phyloP scores from a whole-genome alignment of 2,113 vertebrate species.

The Saccopteryx leptura region DNA sequence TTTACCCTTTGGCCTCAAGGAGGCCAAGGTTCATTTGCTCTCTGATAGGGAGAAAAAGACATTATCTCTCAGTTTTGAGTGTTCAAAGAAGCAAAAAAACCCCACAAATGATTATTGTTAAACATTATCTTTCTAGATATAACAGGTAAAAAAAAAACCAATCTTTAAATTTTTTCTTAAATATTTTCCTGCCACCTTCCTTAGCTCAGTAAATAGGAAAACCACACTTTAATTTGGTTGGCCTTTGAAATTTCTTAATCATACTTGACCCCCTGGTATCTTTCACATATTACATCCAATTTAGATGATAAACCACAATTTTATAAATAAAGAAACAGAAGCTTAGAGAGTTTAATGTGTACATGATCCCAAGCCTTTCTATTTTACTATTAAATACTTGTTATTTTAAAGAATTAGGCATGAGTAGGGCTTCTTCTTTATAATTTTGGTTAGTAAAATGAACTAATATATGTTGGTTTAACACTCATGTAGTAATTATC shows the following conservation, averaged over 20 bases:
- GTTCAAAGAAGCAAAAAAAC: slow-evolving; percentile 35
- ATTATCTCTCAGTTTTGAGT: background rate
- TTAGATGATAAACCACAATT: background rate
- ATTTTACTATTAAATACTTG: slow-evolving; percentile 6
- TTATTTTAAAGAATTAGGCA: background rate
- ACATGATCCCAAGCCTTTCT: background rate
- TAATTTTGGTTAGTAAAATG: slow-evolving; percentile 39
- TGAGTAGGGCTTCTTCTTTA: background rate
- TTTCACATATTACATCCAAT: background rate
- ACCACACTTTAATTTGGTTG: slow-evolving; percentile 31
- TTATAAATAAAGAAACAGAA: background rate
- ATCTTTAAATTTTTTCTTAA: background rate
- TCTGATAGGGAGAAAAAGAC: background rate
- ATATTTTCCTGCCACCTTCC: background rate
- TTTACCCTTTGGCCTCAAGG: background rate
- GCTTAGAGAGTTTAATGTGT: background rate
- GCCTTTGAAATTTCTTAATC: background rate
- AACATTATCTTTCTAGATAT: background rate
- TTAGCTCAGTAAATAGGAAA: background rate
- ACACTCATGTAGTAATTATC: background rate
- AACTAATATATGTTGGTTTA: background rate
- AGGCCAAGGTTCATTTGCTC: background rate
- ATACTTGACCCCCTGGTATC: background rate
- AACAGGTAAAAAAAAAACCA: background rate
- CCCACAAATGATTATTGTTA: background rate